These are phyloP conservation scores for Polypedilum pembai DNA, from an alignment of 1,140 invertebrate species.

Conservation along the genomic window DNA sequence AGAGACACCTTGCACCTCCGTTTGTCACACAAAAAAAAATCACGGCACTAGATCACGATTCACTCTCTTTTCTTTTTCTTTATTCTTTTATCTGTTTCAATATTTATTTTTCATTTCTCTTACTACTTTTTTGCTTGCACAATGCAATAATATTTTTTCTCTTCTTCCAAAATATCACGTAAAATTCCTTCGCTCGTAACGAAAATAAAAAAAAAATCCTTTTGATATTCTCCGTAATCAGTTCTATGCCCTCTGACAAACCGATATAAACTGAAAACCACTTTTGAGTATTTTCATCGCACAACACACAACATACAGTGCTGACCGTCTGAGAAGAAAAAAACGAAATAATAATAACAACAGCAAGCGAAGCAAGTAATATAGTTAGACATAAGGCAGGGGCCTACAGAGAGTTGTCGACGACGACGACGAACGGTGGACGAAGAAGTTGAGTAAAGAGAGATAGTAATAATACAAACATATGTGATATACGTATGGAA, in stretches of 20 bases:
- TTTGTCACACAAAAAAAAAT: too few species aligned
- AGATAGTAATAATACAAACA: background rate
- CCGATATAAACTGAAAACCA: conserved; percentile 33
- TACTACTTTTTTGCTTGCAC: background rate
- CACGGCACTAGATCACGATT: too few species aligned
- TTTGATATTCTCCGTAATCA: background rate
- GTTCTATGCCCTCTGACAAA: conserved; percentile 31
- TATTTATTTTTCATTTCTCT: conserved; percentile 3
- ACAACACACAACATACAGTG: background rate
- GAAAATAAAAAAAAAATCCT: background rate
- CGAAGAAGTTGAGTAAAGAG: background rate
- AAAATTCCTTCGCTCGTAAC: too few species aligned
- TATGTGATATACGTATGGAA: background rate
- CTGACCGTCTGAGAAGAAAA: conserved; percentile 20
- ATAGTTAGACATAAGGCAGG: background rate
- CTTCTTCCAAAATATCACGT: too few species aligned
- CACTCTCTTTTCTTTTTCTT: background rate
- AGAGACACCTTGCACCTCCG: too few species aligned
- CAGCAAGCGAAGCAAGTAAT: too few species aligned
- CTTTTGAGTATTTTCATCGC: conserved; percentile 29
- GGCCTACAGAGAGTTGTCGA: background rate
- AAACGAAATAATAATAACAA: conserved; percentile 3
- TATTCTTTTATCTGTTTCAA: background rate
- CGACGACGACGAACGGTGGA: background rate
- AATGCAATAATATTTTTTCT: background rate